Evolutionary conservation across 30 jellyfish, hydroid and myxozoan species (phyloP).

Genomic region (Chrysaora quinquecirrha): DNA sequence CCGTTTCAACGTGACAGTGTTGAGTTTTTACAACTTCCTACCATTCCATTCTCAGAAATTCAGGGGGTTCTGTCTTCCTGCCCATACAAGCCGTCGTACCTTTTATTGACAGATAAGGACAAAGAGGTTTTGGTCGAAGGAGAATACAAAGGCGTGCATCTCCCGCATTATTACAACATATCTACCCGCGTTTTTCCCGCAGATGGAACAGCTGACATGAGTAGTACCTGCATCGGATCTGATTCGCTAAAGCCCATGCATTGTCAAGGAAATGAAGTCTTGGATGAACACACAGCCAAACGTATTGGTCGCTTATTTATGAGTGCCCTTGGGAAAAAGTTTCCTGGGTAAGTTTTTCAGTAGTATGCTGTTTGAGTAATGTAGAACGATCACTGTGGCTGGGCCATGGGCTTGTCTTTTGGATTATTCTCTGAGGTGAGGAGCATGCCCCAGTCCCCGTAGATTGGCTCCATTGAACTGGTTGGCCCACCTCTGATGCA

Average conservation of each 20-base stretch:
- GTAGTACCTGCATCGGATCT: conserved; percentile 63
- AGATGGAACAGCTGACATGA: conserved; percentile 77
- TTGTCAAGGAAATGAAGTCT: conserved; percentile 68
- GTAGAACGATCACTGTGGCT: no score
- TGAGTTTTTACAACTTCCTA: conserved; percentile 71
- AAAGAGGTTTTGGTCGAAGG: conserved; percentile 47
- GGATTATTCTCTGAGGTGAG: no score
- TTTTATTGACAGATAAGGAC: conserved; percentile 26
- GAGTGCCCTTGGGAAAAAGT: conserved; percentile 37
- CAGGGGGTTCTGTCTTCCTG: conserved; percentile 45
- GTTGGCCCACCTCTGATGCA: no score
- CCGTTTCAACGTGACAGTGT: conserved; percentile 85
- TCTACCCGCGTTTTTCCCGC: conserved; percentile 65
- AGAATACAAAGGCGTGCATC: conserved; percentile 75
- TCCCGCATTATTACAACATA: conserved; percentile 75
- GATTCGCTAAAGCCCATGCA: conserved; percentile 68
- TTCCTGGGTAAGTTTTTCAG: conserved; percentile 54
- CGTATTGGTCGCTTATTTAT: conserved; percentile 42
- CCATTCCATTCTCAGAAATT: conserved; percentile 27
- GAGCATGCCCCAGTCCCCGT: no score
- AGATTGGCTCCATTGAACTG: no score
- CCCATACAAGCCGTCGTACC: conserved; percentile 66
- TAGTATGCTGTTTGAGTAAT: no score
- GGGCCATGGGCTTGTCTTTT: no score
- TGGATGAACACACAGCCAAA: conserved; percentile 48